phyloP scores from a whole-genome alignment of 2,888 invertebrate species.

The Pachycephus smyrnensis region DNA sequence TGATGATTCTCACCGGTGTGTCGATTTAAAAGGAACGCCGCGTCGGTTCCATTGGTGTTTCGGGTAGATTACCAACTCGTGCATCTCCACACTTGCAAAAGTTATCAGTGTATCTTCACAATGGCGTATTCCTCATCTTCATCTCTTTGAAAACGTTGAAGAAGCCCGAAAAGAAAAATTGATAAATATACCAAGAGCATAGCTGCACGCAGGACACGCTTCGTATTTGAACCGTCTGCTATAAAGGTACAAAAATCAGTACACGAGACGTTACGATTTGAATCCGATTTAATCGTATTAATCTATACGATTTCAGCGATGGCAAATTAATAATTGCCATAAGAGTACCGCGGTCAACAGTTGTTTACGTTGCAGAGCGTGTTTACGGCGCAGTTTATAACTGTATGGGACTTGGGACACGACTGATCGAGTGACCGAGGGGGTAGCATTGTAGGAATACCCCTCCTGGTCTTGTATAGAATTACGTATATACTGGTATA shows the following conservation, averaged over 20 bases:
- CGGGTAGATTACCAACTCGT: neutral
- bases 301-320: neutral
- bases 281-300: neutral
- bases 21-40: neutral
- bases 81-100: neutral
- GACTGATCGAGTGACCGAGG: slow-evolving; percentile 67
- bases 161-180: neutral
- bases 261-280: neutral
- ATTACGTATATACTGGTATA: slow-evolving; percentile 27
- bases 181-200: neutral
- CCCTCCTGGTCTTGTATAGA: slow-evolving; percentile 61
- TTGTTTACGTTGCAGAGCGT: slow-evolving; percentile 28
- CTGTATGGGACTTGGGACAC: slow-evolving; percentile 61
- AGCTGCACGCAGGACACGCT: neutral
- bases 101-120: neutral
- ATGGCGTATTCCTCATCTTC: neutral
- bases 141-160: neutral
- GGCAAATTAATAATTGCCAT: neutral
- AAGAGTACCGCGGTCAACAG: neutral
- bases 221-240: neutral
- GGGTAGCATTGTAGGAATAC: slow-evolving; percentile 63
- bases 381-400: slow-evolving; percentile 47
- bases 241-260: neutral
- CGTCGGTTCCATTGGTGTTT: neutral
- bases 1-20: neutral